These are phyloP conservation scores for Pycnomerus fuliginosus DNA, from an alignment of 2,888 invertebrate species.

Conservation along the genomic window DNA sequence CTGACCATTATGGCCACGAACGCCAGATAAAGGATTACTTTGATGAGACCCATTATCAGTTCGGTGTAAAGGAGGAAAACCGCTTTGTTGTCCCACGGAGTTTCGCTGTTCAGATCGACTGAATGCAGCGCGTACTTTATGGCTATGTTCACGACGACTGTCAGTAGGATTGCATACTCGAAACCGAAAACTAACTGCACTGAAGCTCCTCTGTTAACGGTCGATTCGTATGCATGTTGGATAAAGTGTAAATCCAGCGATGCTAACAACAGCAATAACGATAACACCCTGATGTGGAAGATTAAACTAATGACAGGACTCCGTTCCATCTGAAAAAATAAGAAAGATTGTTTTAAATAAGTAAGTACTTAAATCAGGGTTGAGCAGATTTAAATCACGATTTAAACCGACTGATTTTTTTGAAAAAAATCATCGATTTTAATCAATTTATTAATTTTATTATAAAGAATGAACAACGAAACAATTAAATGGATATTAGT, in stretches of 20 bases:
- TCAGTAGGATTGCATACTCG: constrained; percentile 96
- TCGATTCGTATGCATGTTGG: constrained; percentile 90
- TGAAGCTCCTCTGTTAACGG: constrained; percentile 89
- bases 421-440: too few species aligned
- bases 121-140: constrained; percentile 90
- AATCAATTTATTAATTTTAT: too few species aligned
- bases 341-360: background rate
- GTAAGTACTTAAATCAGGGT: too few species aligned
- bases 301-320: constrained; percentile 95
- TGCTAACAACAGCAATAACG: constrained; percentile 78
- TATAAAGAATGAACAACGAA: too few species aligned
- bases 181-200: constrained; percentile 99
- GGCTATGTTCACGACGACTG: constrained; percentile 87
- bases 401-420: too few species aligned
- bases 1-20: constrained; percentile 96
- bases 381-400: too few species aligned
- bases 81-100: constrained; percentile 99
- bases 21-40: constrained; percentile 76
- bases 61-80: constrained; percentile 96
- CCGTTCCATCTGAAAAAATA: constrained; percentile 84
- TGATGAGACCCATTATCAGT: constrained; percentile 84
- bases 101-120: constrained; percentile 87
- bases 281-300: constrained; percentile 89
- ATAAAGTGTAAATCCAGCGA: constrained; percentile 86
- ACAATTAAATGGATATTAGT: too few species aligned